A percentile compares a stretch with the other conserved stretches of the same genome.
These are phyloP conservation scores for Liparis tanakae DNA, from an alignment of 2,797 vertebrate species.

Conservation along the genomic window DNA sequence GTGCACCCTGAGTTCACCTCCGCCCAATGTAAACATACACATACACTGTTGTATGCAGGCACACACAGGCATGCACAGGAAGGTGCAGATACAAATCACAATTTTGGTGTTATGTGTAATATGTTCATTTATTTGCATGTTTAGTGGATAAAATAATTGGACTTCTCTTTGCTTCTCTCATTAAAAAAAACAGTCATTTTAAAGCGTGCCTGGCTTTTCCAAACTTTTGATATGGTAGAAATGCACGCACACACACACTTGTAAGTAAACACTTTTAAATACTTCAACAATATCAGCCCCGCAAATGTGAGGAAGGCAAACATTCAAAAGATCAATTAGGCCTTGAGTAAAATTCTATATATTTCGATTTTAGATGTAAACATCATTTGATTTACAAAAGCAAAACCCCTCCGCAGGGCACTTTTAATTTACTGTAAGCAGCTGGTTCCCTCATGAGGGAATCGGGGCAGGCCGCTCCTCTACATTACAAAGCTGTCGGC, in stretches of 20 bases:
- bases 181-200: too few relatives aligned
- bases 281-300: neutral
- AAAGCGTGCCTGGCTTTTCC: neutral
- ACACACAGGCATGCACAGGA: neutral
- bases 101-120: neutral
- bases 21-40: neutral
- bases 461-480: slow-evolving; percentile 14
- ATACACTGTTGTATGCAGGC: neutral
- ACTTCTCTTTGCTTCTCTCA: neutral
- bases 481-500: slow-evolving; percentile 37
- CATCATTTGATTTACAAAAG: slow-evolving; percentile 16
- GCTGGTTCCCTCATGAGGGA: slow-evolving; percentile 31
- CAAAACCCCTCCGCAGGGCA: slow-evolving; percentile 7
- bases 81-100: neutral
- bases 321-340: neutral
- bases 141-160: neutral
- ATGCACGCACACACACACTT: neutral
- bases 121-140: neutral
- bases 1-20: slow-evolving; percentile 29
- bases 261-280: neutral
- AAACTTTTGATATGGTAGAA: slow-evolving; percentile 4
- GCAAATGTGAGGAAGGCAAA: neutral
- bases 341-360: neutral
- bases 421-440: slow-evolving; percentile 29
- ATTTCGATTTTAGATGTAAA: slow-evolving; percentile 1